Evolutionary conservation across 2,113 vertebrate genomes (phyloP).

Genomic region (Microtus ochrogaster): DNA sequence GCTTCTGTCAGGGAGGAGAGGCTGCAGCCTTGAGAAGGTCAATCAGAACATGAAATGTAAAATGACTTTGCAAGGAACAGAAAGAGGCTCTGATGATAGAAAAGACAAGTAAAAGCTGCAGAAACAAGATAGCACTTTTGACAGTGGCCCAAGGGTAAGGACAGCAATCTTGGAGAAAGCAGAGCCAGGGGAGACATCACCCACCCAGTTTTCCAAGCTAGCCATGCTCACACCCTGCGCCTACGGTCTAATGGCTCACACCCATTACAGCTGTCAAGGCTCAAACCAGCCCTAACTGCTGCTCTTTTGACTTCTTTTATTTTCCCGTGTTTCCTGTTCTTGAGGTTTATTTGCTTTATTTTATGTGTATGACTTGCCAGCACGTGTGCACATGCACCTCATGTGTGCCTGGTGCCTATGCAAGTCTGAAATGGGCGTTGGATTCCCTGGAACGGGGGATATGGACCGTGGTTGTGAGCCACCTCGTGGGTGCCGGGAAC

Average conservation of each 20-base stretch:
- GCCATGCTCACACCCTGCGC: not conserved
- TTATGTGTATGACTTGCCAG: not conserved
- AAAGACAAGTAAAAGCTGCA: not conserved
- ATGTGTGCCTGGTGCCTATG: not conserved
- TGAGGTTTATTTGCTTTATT: not conserved
- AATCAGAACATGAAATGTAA: not conserved
- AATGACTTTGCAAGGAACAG: not conserved
- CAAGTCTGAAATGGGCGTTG: not conserved
- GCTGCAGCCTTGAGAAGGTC: not conserved
- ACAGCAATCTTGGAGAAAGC: not conserved
- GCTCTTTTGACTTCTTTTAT: not conserved
- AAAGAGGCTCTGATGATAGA: not conserved
- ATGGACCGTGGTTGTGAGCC: too few species aligned
- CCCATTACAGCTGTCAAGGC: not conserved
- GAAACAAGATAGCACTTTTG: not conserved
- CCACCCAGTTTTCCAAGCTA: not conserved
- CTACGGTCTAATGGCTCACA: not conserved
- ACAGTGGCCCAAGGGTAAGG: not conserved
- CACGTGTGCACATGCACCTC: not conserved
- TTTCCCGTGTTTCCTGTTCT: not conserved
- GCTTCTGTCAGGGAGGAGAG: not conserved
- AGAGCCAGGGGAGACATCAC: not conserved
- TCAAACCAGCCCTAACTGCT: not conserved
- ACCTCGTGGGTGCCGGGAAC: not conserved
- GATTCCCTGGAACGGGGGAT: not conserved